A percentile compares a stretch with the other conserved stretches of the same genome.
Conservation (phyloP, 2,113 vertebrate genomes). For the Oncorhynchus kisutch region DNA sequence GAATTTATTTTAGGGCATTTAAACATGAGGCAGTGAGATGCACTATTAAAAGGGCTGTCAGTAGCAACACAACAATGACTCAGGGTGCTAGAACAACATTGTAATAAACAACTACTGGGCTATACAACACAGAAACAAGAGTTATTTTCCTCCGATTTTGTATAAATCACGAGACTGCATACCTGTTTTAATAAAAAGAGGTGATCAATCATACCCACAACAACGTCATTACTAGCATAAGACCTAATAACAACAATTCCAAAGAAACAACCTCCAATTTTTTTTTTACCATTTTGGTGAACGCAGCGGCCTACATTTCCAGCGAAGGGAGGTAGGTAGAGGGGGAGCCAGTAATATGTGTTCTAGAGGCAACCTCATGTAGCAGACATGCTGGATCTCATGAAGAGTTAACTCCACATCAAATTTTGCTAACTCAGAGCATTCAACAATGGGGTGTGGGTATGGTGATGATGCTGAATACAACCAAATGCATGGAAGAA, state of each 20-base stretch:
- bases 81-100: neutral
- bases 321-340: neutral
- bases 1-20: conserved; percentile 66
- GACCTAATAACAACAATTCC: neutral
- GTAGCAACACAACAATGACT: neutral
- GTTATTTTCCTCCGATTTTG: too few species aligned
- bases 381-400: conserved; percentile 16
- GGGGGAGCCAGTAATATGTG: conserved; percentile 9
- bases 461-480: conserved; percentile 3
- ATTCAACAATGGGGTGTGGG: conserved; percentile 20
- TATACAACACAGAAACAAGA: too few species aligned
- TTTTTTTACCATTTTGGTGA: neutral
- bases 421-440: conserved; percentile 26
- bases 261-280: too few species aligned
- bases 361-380: neutral
- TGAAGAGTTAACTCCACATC: conserved; percentile 26
- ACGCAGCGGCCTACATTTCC: conserved; percentile 2
- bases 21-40: conserved; percentile 46
- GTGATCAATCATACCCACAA: too few species aligned
- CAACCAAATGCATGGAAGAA: neutral
- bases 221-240: too few species aligned
- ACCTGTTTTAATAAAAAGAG: too few species aligned
- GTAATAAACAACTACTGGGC: too few species aligned
- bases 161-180: neutral
- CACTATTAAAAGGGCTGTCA: conserved; percentile 30